Base-by-base conservation (phyloP, 2,113 vertebrate genomes). In the Nanorana parkeri region DNA sequence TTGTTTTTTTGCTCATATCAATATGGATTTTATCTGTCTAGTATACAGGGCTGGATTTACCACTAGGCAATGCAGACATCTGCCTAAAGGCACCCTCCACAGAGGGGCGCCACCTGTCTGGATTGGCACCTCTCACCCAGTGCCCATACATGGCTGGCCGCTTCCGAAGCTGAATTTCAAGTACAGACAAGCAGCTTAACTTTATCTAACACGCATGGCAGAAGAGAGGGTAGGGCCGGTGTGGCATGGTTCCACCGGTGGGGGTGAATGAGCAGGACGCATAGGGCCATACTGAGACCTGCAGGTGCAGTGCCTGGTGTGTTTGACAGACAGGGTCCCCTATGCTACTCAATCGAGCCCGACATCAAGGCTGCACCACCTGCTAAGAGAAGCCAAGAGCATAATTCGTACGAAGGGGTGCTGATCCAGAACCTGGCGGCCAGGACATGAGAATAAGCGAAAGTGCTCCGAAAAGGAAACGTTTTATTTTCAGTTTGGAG, bases 101-200 rank as follows among this genome's bases (percentile, higher is more conserved):
- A n/a, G n/a, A n/a, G n/a, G n/a, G n/a, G n/a, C n/a, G n/a, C n/a
- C n/a, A n/a, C n/a, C n/a, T n/a, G n/a, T n/a, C 69, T 71, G 3
- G 28, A 65, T 21, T 82, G 80, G 63, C 32, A 78, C 86, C 66
- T 67, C 86, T 64, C 86, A 79, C 73, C 24, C 78, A 74, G 64
- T 77, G 90, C 67, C 90, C 89, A 73, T 77, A 88, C 84, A 88
- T 89, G 68, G 85, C 89, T 63, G 86, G n/a, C 66, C 17, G 73
- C 76, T 84, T 64, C 68, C 69, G 84, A 84, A 82, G 2, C 67
- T 54, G 58, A 87, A 89, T 86, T 87, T 85, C 85, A 89, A 89
- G 88, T 81, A 86, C 87, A 86, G 86, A 80, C 85, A 87, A 85
- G 83, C 84, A 84, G 85, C 83, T 80, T 21, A 83, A 58, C 41